These are phyloP conservation scores for Drosophila mimetica DNA, from an alignment of 2,888 invertebrate species.

Conservation along the genomic window DNA sequence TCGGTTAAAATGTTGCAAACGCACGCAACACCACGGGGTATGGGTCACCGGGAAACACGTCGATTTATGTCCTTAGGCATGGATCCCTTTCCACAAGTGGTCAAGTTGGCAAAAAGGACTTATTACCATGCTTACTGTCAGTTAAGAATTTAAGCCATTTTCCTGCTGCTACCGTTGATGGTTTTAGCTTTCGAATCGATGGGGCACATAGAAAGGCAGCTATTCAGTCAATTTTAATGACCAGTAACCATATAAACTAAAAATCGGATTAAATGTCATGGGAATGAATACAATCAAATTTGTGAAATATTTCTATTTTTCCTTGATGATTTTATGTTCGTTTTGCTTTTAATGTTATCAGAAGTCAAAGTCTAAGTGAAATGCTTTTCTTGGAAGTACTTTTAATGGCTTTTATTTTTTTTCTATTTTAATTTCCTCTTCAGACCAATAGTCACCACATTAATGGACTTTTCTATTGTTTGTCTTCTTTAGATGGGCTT, in stretches of 20 bases:
- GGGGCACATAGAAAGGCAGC: neutral
- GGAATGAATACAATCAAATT: neutral
- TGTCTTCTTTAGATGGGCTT: neutral
- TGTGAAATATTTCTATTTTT: too few species aligned
- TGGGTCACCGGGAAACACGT: conserved; percentile 2
- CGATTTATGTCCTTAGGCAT: conserved; percentile 1
- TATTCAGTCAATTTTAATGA: neutral
- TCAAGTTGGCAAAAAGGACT: conserved; percentile 2
- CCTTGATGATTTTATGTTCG: too few species aligned
- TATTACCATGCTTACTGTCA: conserved; percentile 15
- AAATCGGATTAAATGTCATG: neutral
- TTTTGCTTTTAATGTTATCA: neutral
- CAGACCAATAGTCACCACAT: neutral
- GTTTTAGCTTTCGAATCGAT: conserved; percentile 9
- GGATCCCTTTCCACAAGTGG: conserved; percentile 4
- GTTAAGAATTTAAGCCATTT: conserved; percentile 24
- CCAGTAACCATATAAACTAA: neutral
- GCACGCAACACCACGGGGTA: neutral
- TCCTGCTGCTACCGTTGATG: neutral
- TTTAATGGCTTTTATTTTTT: neutral
- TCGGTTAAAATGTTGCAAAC: neutral
- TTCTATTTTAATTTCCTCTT: neutral
- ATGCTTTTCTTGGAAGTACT: neutral
- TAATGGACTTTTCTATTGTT: neutral
- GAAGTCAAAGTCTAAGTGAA: neutral